Evolutionary conservation across 2,888 invertebrate genomes (phyloP), one percentile per base, ranked within the genome.

Genomic region (Ophion slaviceki): DNA sequence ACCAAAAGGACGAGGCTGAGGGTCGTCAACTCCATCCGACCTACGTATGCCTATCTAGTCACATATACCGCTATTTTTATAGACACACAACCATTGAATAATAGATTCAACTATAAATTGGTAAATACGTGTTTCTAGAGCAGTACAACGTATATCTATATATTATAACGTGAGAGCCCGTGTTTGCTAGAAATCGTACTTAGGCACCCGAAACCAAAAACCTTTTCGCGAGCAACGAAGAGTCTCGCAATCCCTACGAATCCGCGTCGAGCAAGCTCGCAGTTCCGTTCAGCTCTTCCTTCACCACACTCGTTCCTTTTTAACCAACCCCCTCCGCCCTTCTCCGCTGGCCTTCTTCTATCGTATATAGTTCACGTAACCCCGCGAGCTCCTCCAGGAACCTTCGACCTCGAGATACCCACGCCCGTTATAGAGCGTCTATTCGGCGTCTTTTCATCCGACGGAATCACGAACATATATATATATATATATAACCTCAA

Each of bases 51-150:
- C 89, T 84, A 86, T 88, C 88, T 90, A 14, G 47, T 47, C 14
- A 47, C 47, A 11, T 14, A 47, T 3, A 47, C 47, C 47, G 47
- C 91, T 91, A 91, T 92, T 87, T 92, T 91, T 91, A 91, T 61
- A 61, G 61, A 61, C 24, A 88, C 81, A 77, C 88, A 90, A 90
- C 17, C 89, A 90, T 89, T 92, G 91, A 92, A 91, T 92, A 91
- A 92, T 92, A 91, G 89, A 92, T 88, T 89, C 89, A 90, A 89
- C 90, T 92, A 90, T 92, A 91, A 90, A 90, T 92, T 92, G 90
- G 90, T 91, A 91, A 91, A 91, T 92, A 92, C 91, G 90, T 91
- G 90, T 91, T 75, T 89, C 90, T 91, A 92, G 91, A 90, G 90
- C 89, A 90, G 89, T 91, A 74, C 28, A 91, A 91, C 90, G 90